Evolutionary conservation across 53 echinoderm and acorn worm genomes (phyloP).

Genomic region (Holothuria scabra): DNA sequence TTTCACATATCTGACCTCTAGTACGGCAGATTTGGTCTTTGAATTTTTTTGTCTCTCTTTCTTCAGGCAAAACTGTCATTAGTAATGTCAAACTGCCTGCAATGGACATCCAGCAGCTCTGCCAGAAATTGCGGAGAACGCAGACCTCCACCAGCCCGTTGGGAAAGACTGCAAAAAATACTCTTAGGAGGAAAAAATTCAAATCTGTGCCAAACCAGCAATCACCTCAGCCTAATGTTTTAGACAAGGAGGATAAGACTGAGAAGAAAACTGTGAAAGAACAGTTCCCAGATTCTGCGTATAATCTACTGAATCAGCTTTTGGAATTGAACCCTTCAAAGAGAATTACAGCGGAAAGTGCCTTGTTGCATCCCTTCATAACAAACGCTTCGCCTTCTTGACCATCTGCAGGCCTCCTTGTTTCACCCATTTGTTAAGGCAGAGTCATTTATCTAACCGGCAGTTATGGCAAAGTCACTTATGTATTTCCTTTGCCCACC

Average conservation of each 20-base stretch:
- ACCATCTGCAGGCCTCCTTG: no score
- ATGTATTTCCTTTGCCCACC: no score
- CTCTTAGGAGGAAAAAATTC: not conserved
- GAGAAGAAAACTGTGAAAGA: not conserved
- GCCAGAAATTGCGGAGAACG: conserved; percentile 66
- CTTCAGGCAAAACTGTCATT: conserved; percentile 64
- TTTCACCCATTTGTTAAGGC: not conserved
- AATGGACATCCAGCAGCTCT: conserved; percentile 80
- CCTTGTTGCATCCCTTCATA: conserved; percentile 85
- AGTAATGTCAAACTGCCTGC: conserved; percentile 74
- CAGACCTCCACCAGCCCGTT: not conserved
- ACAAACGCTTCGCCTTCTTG: not conserved
- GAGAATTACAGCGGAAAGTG: conserved; percentile 80
- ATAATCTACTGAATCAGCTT: conserved; percentile 69
- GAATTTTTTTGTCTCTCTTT: no score
- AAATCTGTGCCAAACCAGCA: conserved; percentile 3
- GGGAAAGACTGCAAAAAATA: not conserved
- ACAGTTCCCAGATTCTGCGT: conserved; percentile 79
- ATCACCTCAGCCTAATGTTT: not conserved
- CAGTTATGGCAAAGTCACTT: no score
- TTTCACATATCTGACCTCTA: no score
- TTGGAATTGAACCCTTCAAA: conserved; percentile 82
- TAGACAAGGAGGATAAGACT: not conserved
- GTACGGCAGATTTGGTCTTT: no score
- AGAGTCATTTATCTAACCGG: no score